Evolutionary conservation across 2,888 invertebrate species (phyloP).

Genomic region (Ptycholaimellus sp.): DNA sequence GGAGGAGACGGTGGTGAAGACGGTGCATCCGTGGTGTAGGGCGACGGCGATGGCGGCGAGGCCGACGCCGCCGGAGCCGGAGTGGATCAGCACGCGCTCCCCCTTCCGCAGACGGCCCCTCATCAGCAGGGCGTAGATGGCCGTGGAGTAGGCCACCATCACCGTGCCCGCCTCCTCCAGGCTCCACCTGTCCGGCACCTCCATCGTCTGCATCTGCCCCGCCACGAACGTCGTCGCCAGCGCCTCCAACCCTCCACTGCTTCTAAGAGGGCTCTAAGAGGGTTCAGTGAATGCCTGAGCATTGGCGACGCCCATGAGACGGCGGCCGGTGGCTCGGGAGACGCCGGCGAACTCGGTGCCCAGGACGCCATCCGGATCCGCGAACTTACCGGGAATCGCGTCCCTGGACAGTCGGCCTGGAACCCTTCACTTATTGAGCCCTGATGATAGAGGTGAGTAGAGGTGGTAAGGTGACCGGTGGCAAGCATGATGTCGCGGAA

Average conservation of each 20-base stretch:
- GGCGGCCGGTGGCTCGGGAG: too few relatives aligned
- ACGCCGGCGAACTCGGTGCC: conserved; percentile 86
- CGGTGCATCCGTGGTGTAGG: conserved; percentile 55
- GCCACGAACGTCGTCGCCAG: too few relatives aligned
- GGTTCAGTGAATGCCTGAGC: conserved; percentile 52
- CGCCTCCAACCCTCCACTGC: too few relatives aligned
- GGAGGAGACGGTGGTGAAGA: conserved; percentile 57
- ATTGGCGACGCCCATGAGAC: conserved; percentile 77
- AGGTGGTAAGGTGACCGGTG: conserved; percentile 68
- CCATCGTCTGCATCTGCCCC: neutral
- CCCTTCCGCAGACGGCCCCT: conserved; percentile 46
- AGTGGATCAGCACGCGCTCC: conserved; percentile 9
- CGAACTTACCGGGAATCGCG: conserved; percentile 38
- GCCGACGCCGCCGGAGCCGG: conserved; percentile 32
- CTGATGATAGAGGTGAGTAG: conserved; percentile 29
- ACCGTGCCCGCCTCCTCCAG: conserved; percentile 29
- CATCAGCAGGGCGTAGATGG: conserved; percentile 57
- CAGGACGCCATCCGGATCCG: conserved; percentile 58
- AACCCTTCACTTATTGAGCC: conserved; percentile 42
- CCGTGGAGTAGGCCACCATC: conserved; percentile 30
- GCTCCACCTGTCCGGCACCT: conserved; percentile 30
- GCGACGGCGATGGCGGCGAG: conserved; percentile 81
- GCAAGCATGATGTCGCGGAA: conserved; percentile 91
- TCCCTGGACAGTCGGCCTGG: too few relatives aligned
- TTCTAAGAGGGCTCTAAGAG: too few relatives aligned